Evolutionary conservation across 35 echinoderm and acorn worm species (phyloP).

Genomic region (Stichopus chloronotus): DNA sequence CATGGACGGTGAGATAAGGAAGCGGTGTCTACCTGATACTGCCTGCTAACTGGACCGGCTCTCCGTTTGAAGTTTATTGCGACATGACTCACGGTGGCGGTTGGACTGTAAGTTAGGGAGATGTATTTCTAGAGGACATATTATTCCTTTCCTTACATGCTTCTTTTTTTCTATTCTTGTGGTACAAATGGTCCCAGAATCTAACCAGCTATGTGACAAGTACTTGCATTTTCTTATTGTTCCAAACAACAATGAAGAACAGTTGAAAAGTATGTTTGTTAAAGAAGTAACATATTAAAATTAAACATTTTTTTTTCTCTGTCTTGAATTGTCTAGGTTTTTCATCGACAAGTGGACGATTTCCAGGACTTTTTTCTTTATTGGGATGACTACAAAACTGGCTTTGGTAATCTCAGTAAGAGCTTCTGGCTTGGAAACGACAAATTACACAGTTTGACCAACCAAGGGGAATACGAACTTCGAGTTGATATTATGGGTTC

Average conservation of each 20-base stretch:
- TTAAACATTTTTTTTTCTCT: too few relatives aligned
- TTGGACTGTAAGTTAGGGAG: background rate
- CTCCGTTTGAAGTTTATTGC: background rate
- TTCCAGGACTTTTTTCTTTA: constrained; percentile 25
- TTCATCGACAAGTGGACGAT: constrained; percentile 14
- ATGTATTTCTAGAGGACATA: too few relatives aligned
- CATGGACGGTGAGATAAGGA: background rate
- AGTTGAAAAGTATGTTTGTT: too few relatives aligned
- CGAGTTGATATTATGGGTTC: background rate
- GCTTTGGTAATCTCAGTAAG: background rate
- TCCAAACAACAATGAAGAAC: too few relatives aligned
- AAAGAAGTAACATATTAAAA: too few relatives aligned
- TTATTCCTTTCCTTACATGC: too few relatives aligned
- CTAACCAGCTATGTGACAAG: too few relatives aligned
- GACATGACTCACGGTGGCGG: background rate
- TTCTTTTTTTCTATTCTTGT: too few relatives aligned
- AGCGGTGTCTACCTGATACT: background rate
- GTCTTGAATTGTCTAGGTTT: background rate
- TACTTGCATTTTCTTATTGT: too few relatives aligned
- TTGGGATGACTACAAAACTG: constrained; percentile 37
- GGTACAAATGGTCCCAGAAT: too few relatives aligned
- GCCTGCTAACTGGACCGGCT: background rate
- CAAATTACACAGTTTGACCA: background rate
- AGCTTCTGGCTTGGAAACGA: constrained; percentile 9
- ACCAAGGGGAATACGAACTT: background rate